Evolutionary conservation across 2,113 vertebrate genomes (phyloP).

Genomic region (Ptychochromis oligacanthus): DNA sequence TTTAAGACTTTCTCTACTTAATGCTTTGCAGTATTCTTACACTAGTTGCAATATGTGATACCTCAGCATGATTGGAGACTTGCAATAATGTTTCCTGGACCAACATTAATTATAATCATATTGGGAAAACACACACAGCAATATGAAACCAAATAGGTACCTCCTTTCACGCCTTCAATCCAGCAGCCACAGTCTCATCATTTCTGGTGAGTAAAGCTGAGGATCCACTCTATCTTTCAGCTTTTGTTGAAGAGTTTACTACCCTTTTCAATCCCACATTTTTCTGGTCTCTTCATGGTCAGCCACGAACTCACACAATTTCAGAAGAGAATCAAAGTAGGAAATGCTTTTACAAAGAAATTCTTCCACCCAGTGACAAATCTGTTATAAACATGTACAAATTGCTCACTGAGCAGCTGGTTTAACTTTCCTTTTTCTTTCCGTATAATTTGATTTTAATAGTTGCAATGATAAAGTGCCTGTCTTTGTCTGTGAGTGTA

Average conservation of each 20-base stretch:
- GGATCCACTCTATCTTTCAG: not conserved
- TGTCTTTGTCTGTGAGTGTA: slow-evolving; percentile 9
- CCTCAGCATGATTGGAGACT: not conserved
- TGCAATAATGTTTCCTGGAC: not conserved
- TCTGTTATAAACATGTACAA: not conserved
- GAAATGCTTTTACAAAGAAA: not conserved
- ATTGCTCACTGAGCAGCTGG: slow-evolving; percentile 1
- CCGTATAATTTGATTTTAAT: not conserved
- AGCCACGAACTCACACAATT: not conserved
- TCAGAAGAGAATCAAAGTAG: not conserved
- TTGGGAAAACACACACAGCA: not conserved
- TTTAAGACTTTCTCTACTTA: not conserved
- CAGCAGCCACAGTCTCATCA: not conserved
- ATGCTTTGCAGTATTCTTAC: not conserved
- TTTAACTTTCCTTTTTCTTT: not conserved
- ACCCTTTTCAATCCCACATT: not conserved
- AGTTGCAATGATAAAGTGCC: not conserved
- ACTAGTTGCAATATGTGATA: not conserved
- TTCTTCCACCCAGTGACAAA: slow-evolving; percentile 17
- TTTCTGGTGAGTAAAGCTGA: not conserved
- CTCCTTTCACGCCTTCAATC: not conserved
- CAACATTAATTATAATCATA: not conserved
- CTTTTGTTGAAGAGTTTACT: not conserved
- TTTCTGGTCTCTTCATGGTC: not conserved
- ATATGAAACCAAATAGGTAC: not conserved